Base-by-base conservation (phyloP, 2,797 vertebrate species). In the Buceros bicornis region DNA sequence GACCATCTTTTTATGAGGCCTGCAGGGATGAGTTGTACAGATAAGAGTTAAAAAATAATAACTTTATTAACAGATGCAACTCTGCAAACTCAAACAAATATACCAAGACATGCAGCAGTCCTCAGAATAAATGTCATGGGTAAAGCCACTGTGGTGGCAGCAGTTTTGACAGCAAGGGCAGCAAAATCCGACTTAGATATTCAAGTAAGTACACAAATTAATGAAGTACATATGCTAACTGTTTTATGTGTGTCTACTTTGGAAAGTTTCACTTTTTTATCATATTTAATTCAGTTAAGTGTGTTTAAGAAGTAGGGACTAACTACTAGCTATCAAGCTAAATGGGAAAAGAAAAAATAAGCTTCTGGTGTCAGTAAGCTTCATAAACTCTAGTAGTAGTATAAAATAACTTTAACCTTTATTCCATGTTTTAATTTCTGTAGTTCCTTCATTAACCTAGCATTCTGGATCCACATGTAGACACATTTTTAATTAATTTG, bases 401-500 rank as follows among this genome's bases (percentile, higher is more conserved):
- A 13, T 76, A n/a, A 47, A 66, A 58, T 13, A 82, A 43, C 15
- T 53, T 61, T 42, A 82, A 57, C 6, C 5, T 70, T 91, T 80
- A 20, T 43, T 64, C 6, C 21, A 2, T 70, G 3, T 62, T 85
- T 57, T 70, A 22, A 45, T 71, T 88, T 67, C 45, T 80, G 7
- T 43, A 61, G 25, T 33, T 64, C 28, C 79, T 91, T 42, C 48
- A 43, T 25, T 50, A 53, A 33, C 7, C 12, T 13, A 45, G 10
- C 35, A 64, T 67, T 61, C 21, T 31, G 21, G 24, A 74, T 50
- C 26, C 28, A 54, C 6, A 10, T 8, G 22, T 18, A 82, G 13
- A 51, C 13, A 74, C 5, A 66, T 86, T 95, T 71, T 31, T 90
- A 94, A 94, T 78, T 85, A 5, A 93, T 82, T 92, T 47, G 77